Base-by-base conservation (phyloP, 2,888 invertebrate genomes). In the Alentia gelatinosa region DNA sequence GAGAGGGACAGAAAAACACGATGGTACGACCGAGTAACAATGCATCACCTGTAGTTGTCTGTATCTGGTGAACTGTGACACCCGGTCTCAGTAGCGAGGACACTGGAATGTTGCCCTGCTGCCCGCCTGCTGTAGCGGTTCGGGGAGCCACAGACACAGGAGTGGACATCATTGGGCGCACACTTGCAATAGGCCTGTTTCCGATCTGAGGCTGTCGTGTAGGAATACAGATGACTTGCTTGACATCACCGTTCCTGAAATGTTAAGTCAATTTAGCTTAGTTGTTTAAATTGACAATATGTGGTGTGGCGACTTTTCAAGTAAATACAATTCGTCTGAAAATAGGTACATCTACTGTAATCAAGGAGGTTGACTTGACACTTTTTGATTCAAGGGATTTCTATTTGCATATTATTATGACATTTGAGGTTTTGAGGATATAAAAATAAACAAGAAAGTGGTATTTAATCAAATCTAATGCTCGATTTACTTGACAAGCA, bases 11-110 rank as follows among this genome's bases (percentile, higher is more conserved):
- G 47, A 47, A 47, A 47, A 9, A 12, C 47, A 47, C 9, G 19
- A 47, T 19, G 9, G 47, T 47, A 12, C 23, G 63, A 63, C 15
- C 12, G 26, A n/a, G 63, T 26, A 63, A 63, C 63, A n/a, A n/a
- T 63, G 19, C 19, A 19, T 79, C 37, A 98, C 98, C 98, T 91
- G 98, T 97, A 3, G 98, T 98, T 92, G 99, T 97, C 9, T 98
- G 98, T 97, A 99, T 98, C 96, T 98, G 98, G 96, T 98, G 98
- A 35, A 98, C 98, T 33, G 98, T 98, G 97, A 99, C 98, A 92
- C 99, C 99, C 96, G 99, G 98, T 74, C 95, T 91, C n/a, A 93
- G 84, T 26, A 91, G 50, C 98, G 98, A 93, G 90, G 74, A 93
- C 92, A 30, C 91, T 90, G 91, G 91, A 91, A 47, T 91, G 90